Evolutionary conservation across 2,888 invertebrate species (phyloP), one percentile per base, ranked within the genome.

Genomic region (Hypena proboscidalis): DNA sequence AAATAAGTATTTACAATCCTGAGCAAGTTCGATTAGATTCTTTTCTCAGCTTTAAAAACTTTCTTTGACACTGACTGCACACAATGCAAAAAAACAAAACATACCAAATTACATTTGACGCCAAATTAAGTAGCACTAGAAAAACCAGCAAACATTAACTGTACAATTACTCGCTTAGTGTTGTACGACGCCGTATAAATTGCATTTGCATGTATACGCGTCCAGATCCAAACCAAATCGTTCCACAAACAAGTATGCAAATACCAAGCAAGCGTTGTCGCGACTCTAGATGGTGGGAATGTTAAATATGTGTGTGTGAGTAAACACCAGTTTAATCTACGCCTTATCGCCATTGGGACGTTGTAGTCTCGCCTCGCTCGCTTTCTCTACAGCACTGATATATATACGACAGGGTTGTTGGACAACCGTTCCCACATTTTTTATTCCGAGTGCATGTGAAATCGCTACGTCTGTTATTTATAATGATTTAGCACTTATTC

Each of bases 291-390:
- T 74, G 75, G 73, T 65, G 77, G 69, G 85, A 83, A 85, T 83
- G 85, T 80, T 82, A 80, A 86, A 84, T 83, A 85, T 83, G 82
- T 85, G 83, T 80, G 81, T 80, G 85, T 80, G 80, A 70, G 85
- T 75, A 85, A 86, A 87, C 87, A 85, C 66, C 74, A 74, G 84
- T 86, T 86, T 88, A 88, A 88, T 89, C 88, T 88, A 74, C 78
- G 80, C 84, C 83, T 85, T 87, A 86, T 86, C 86, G 80, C 70
- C 64, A 65, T 61, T 63, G 66, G 60, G 58, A 61, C 58, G 54
- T 42, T 56, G 55, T 59, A 58, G 52, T 58, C 52, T 51, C 58
- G 52, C 56, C 29, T 50, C 38, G 47, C 56, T 22, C 38, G 43
- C 54, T 22, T 54, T 51, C 43, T 36, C 39, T 56, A 37, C 36